These are phyloP conservation scores for Pasiphila rectangulata DNA, from an alignment of 2,888 invertebrate species.

Conservation along the genomic window DNA sequence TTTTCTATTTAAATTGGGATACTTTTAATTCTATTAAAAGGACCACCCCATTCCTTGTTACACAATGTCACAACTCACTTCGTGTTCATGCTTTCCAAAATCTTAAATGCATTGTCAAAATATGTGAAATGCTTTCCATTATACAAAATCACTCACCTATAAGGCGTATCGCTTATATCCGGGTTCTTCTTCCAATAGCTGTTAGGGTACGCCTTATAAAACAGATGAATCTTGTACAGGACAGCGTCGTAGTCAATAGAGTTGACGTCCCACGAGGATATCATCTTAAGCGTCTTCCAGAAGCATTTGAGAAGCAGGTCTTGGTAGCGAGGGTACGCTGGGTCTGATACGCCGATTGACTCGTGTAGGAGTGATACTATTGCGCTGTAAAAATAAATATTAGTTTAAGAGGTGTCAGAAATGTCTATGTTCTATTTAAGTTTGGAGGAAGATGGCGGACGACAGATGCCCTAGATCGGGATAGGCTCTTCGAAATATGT, in stretches of 20 bases:
- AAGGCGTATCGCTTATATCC: constrained; percentile 88
- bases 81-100: neutral
- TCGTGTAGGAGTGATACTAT: constrained; percentile 93
- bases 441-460: no score
- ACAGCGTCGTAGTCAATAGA: constrained; percentile 89
- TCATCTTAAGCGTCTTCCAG: constrained; percentile 95
- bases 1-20: no score
- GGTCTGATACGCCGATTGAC: constrained; percentile 85
- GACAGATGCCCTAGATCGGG: no score
- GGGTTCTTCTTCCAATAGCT: constrained; percentile 92
- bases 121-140: neutral
- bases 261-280: constrained; percentile 88
- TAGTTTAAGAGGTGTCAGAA: neutral
- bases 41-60: no score
- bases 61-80: no score
- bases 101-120: neutral
- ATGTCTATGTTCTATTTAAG: no score
- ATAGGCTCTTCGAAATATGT: no score
- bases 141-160: constrained; percentile 66
- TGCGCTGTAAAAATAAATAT: constrained; percentile 82
- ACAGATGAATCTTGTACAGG: constrained; percentile 91
- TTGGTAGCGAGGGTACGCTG: constrained; percentile 84
- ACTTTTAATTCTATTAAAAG: no score
- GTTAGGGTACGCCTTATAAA: constrained; percentile 93
- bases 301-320: constrained; percentile 95